A percentile compares a stretch with the other conserved stretches of the same genome.
Evolutionary conservation across 1,140 invertebrate genomes (phyloP).

Genomic region (Atta colombica): DNA sequence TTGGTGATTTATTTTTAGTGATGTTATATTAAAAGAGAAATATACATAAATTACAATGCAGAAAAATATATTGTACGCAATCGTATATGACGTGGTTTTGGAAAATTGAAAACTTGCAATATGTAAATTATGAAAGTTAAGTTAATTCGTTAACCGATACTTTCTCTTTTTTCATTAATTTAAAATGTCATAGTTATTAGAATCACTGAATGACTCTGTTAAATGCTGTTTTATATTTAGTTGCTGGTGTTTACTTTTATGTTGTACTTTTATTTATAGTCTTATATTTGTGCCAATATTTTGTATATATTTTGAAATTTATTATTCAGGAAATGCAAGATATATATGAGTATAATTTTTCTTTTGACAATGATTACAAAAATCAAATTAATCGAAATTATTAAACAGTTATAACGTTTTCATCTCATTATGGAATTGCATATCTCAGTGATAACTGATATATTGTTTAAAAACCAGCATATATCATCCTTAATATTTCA

Average conservation of each 20-base stretch:
- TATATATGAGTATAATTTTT: background rate
- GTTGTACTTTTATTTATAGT: constrained; percentile 39
- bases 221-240: constrained; percentile 1
- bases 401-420: background rate
- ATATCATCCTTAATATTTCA: constrained; percentile 28
- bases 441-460: background rate
- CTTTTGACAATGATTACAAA: constrained; percentile 11
- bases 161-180: background rate
- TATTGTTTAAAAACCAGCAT: background rate
- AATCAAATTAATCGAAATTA: constrained; percentile 9
- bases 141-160: background rate
- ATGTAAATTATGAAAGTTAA: constrained; percentile 34
- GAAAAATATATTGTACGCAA: background rate
- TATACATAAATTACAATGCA: background rate
- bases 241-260: constrained; percentile 18
- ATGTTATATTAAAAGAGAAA: background rate
- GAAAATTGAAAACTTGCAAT: background rate
- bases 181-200: background rate
- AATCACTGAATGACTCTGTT: background rate
- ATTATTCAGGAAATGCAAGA: constrained; percentile 15
- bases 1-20: constrained; percentile 61
- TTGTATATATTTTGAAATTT: constrained; percentile 1
- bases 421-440: background rate
- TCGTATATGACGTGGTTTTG: background rate
- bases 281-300: constrained; percentile 35